A percentile compares a stretch with the other conserved stretches of the same genome.
phyloP scores from a whole-genome alignment of 1,140 invertebrate species.

The Chelonus insularis region DNA sequence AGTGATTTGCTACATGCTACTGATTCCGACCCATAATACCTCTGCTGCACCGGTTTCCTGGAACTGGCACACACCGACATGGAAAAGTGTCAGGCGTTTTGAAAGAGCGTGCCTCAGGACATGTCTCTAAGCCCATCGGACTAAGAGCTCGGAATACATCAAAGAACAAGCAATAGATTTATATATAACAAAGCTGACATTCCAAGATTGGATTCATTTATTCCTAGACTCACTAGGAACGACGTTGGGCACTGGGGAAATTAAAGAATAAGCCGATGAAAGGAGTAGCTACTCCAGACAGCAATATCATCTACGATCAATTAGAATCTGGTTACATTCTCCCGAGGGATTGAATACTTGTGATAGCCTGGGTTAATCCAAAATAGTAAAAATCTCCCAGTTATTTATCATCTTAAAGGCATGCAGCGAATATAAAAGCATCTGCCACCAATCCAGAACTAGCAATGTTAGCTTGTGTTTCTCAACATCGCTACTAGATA shows the following conservation, averaged over 20 bases:
- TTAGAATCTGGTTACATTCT: neutral
- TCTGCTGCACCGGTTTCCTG: conserved; percentile 5
- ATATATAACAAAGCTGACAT: conserved; percentile 33
- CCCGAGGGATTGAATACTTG: neutral
- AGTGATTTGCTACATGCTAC: conserved; percentile 12
- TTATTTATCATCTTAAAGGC: neutral
- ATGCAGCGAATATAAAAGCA: neutral
- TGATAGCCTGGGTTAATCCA: neutral
- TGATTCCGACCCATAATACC: conserved; percentile 7
- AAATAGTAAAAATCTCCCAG: neutral
- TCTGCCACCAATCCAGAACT: neutral
- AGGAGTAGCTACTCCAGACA: no score
- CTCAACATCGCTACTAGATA: no score
- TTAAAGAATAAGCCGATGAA: conserved; percentile 10
- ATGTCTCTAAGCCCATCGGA: conserved; percentile 20
- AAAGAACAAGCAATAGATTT: conserved; percentile 24
- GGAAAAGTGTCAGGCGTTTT: neutral
- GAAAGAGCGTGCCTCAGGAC: neutral
- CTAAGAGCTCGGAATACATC: conserved; percentile 16
- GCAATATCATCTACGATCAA: no score
- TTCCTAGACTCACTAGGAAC: conserved; percentile 31
- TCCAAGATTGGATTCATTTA: conserved; percentile 33
- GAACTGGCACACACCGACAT: neutral
- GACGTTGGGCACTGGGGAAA: conserved; percentile 12
- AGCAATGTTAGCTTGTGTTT: no score